phyloP scores from a whole-genome alignment of 2,888 invertebrate species.

The Metalampra italica region DNA sequence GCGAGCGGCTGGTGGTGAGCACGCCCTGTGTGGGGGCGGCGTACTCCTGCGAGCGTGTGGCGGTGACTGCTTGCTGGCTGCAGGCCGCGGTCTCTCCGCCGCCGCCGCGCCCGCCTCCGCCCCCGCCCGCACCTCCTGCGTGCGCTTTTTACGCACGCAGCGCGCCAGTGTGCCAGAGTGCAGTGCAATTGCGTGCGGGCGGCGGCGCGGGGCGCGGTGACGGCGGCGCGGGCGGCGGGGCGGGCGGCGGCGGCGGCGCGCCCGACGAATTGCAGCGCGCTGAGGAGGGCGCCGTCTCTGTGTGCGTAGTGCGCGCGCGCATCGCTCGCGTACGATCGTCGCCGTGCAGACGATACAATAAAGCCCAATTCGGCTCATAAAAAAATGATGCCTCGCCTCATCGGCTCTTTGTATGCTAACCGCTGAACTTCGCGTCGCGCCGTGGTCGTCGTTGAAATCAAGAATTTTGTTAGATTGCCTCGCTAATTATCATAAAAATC shows the following conservation, averaged over 20 bases:
- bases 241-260: constrained; percentile 33
- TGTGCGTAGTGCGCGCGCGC: constrained; percentile 49
- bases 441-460: constrained; percentile 39
- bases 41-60: constrained; percentile 69
- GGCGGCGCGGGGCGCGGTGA: constrained; percentile 32
- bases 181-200: constrained; percentile 76
- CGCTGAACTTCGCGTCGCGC: constrained; percentile 59
- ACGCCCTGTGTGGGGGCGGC: constrained; percentile 68
- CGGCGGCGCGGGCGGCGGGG: constrained; percentile 41
- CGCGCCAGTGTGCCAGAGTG: constrained; percentile 55
- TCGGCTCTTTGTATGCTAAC: constrained; percentile 67
- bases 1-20: constrained; percentile 30
- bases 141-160: constrained; percentile 77
- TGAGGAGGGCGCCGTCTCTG: constrained; percentile 61
- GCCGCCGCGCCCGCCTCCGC: constrained; percentile 43
- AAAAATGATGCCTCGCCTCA: constrained; percentile 62
- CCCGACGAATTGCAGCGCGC: constrained; percentile 74
- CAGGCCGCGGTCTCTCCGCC: constrained; percentile 34
- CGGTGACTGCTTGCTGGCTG: constrained; percentile 53
- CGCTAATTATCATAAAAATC: constrained; percentile 49
- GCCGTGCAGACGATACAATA: constrained; percentile 54
- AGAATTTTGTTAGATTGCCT: constrained; percentile 45
- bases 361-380: constrained; percentile 66
- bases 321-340: constrained; percentile 9
- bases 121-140: constrained; percentile 33